Conservation (phyloP, 2,113 vertebrate species). For the Pyrgilauda ruficollis region DNA sequence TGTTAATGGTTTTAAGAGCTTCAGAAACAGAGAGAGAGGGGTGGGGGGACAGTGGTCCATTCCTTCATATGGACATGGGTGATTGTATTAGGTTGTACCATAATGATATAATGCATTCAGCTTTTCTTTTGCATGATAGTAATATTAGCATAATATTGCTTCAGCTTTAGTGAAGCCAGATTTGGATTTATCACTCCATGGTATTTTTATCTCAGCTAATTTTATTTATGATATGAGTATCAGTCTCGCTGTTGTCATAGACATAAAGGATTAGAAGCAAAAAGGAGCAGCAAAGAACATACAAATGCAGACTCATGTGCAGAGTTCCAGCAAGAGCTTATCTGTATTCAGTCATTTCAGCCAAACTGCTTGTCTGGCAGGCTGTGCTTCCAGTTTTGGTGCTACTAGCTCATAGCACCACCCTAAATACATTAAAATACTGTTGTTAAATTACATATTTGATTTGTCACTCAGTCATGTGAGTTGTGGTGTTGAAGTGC, state of each 20-base stretch:
- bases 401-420: background rate
- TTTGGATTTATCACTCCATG: background rate
- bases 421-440: background rate
- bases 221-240: background rate
- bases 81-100: background rate
- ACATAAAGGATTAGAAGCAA: background rate
- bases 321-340: background rate
- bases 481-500: background rate
- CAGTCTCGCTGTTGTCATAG: background rate
- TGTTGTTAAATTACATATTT: background rate
- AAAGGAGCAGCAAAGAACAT: background rate
- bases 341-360: background rate
- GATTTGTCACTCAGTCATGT: background rate
- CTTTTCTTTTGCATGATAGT: background rate
- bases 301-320: background rate
- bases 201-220: background rate
- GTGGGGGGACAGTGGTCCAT: rapidly evolving
- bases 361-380: background rate
- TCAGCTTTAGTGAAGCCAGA: background rate
- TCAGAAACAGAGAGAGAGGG: background rate
- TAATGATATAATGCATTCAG: background rate
- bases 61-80: background rate
- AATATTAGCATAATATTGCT: background rate
- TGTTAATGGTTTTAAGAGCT: background rate
- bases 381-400: background rate